Evolutionary conservation across 2,797 vertebrate species (phyloP), one percentile per base, ranked within the genome.

Genomic region (Bryconaethiops microstoma): DNA sequence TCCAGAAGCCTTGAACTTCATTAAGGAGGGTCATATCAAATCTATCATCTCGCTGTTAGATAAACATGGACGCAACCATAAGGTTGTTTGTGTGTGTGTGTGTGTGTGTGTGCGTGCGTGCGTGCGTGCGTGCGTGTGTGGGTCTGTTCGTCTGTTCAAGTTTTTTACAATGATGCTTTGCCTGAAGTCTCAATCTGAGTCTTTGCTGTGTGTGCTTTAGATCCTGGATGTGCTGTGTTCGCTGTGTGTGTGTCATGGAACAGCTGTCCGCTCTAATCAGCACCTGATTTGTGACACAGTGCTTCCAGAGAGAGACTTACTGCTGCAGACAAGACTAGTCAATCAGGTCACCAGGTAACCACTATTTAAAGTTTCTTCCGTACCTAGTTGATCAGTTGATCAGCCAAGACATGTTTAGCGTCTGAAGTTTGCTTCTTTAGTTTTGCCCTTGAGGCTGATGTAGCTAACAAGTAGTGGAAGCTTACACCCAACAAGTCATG

Each of bases 211-310:
- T 77, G 76, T 91, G 87, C 89, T 48, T 0, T 90, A 99, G 97
- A 96, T 99, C 80, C 92, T 99, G 88, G 96, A 99, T 68, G 96
- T 99, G 84, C 91, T 99, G 7, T 94, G 96, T 85, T 98, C 97
- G 21, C 93, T 99, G n/a, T 99, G 97, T 88, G 96, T 98, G 81
- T 99, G 97, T 89, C 95, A 97, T 40, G 96, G 96, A 50, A 95
- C 96, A 13, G 97, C 97, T 0, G 95, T 99, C 64, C 93, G 97
- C 2, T 96, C 96, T 81, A 99, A 98, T 92, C 97, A 99, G 82
- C 95, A 97, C 89, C 92, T 98, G 85, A 98, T 99, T 88, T 98
- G 96, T 90, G 96, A 98, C 89, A 96, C 94, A 84, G 92, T 99
- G 76, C 94, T 99, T 69, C 95, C 97, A 45, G 94, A 96, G 86